Evolutionary conservation across 2,888 invertebrate genomes (phyloP), one percentile per base, ranked within the genome.

Genomic region (Hoplodrina blanda): DNA sequence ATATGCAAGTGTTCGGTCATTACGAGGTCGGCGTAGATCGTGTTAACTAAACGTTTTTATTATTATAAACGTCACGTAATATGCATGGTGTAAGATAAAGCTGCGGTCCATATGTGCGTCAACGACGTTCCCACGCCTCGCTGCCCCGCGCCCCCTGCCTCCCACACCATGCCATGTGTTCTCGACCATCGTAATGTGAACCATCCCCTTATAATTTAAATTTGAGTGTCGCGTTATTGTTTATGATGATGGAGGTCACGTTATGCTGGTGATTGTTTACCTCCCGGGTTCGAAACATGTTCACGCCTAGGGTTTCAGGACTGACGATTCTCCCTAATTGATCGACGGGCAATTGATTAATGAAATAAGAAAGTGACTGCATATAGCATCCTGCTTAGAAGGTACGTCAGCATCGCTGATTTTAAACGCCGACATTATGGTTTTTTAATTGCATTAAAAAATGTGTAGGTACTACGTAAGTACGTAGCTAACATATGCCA

Each of bases 61-160:
- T 93, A 93, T 91, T 91, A 90, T 87, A 86, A 86, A 86, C 90
- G 90, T 91, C 92, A 91, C 89, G 85, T 92, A 91, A 91, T 92
- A 90, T 90, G 89, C 90, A 89, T 91, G 89, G 89, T 86, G 86
- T 88, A 87, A 91, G 93, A 94, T 94, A 94, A 95, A 95, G 94
- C 95, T 96, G 95, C 90, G 90, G 87, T 91, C 93, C 95, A 95
- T 88, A 95, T 95, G 95, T 94, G 94, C 91, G 91, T 84, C 77
- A 83, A 89, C 88, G 88, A 73, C 84, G 93, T 95, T 95, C 95
- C 94, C 95, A 95, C 89, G 84, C 82, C 87, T 78, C 87, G 85
- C 87, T 88, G 88, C 84, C 86, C 86, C 79, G 84, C 89, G 83
- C 85, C 83, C 69, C 85, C 75, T 78, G 85, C 87, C 87, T 78